Conservation (phyloP, 2,113 vertebrate species). For the Perca fluviatilis region DNA sequence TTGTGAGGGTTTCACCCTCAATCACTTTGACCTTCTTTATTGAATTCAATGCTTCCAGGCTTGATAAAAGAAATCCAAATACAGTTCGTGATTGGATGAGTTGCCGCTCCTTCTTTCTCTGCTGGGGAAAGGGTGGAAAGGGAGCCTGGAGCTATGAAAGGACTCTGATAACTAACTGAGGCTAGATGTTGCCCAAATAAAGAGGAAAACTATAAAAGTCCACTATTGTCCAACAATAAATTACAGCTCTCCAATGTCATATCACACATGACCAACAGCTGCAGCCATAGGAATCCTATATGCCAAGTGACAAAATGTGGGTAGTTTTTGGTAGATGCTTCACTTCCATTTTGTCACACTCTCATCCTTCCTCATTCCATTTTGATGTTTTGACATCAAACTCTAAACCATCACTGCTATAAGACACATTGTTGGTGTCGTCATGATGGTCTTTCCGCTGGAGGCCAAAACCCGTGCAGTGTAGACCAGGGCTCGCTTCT, state of each 20-base stretch:
- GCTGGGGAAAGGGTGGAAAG: conserved; percentile 34
- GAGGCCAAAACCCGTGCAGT: conserved; percentile 27
- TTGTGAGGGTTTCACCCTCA: conserved; percentile 51
- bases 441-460: conserved; percentile 21
- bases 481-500: background rate
- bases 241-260: background rate
- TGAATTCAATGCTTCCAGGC: conserved; percentile 59
- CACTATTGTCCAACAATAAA: background rate
- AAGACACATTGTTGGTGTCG: background rate
- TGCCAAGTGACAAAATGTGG: background rate
- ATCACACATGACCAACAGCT: conserved; percentile 4
- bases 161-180: conserved; percentile 53
- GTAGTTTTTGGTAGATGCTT: background rate
- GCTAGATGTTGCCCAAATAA: conserved; percentile 54
- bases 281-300: background rate
- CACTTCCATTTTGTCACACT: background rate
- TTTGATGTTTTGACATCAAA: conserved; percentile 15
- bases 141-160: conserved; percentile 37
- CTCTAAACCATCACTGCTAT: background rate
- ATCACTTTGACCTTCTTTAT: conserved; percentile 64
- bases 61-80: conserved; percentile 64
- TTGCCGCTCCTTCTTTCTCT: conserved; percentile 45
- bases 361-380: background rate
- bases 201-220: conserved; percentile 14
- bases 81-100: conserved; percentile 63